A percentile compares a stretch with the other conserved stretches of the same genome.
Evolutionary conservation across 1,140 invertebrate species (phyloP).

Genomic region (Hetaerina americana): DNA sequence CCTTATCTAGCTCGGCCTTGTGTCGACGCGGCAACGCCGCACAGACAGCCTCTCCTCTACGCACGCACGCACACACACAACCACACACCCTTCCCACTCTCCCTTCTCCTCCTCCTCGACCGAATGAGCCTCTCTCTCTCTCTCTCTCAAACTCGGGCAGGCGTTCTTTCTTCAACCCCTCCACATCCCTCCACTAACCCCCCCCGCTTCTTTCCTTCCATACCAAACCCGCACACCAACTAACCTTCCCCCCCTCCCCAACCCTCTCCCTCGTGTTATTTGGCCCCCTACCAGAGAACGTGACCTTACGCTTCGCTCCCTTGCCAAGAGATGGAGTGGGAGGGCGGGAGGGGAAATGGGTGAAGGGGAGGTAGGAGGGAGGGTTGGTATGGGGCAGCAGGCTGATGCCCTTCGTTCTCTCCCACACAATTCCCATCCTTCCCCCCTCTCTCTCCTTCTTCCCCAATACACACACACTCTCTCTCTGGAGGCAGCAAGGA

Average conservation of each 20-base stretch:
- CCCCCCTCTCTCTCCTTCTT: background rate
- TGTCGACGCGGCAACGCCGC: background rate
- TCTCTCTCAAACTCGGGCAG: background rate
- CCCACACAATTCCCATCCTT: background rate
- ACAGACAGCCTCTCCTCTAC: background rate
- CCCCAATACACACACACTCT: too few species aligned
- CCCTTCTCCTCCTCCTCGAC: background rate
- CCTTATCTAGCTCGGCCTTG: background rate
- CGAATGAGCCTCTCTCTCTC: background rate
- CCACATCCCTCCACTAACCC: too few species aligned
- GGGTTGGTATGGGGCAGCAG: too few species aligned
- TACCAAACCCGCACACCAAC: too few species aligned
- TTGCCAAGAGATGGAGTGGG: background rate
- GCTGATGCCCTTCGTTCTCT: background rate
- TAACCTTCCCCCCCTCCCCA: too few species aligned
- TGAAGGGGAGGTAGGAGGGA: too few species aligned
- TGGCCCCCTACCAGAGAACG: background rate
- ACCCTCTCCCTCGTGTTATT: background rate
- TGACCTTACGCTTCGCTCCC: background rate
- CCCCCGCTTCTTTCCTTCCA: too few species aligned
- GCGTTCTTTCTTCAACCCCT: background rate
- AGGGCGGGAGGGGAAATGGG: background rate
- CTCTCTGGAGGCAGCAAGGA: too few species aligned
- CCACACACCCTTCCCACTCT: background rate
- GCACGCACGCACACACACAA: too few species aligned